These are phyloP conservation scores for Setophaga petechia DNA, from an alignment of 2,113 vertebrate genomes.

Conservation along the genomic window DNA sequence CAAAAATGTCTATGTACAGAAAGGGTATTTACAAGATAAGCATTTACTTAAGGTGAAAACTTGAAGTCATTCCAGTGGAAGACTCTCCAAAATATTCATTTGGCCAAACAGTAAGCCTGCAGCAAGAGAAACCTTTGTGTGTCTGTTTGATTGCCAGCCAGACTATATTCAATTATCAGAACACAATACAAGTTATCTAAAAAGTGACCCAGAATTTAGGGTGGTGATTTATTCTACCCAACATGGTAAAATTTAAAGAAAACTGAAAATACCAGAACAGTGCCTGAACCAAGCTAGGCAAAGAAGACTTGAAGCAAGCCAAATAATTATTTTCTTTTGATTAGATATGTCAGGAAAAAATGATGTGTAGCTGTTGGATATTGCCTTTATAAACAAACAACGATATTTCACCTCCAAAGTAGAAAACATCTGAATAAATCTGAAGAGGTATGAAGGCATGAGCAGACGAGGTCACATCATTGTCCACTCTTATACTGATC, in stretches of 20 bases:
- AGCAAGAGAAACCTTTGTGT: background rate
- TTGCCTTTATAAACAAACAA: background rate
- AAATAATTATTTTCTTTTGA: background rate
- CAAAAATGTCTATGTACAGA: background rate
- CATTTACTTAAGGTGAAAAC: background rate
- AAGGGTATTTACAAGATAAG: background rate
- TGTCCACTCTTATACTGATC: conserved; percentile 80
- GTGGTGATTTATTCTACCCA: background rate
- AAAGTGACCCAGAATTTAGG: background rate
- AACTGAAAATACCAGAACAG: background rate
- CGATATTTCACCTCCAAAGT: conserved; percentile 84
- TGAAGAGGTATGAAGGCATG: conserved; percentile 71
- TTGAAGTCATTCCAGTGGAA: background rate
- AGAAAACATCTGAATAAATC: conserved; percentile 72
- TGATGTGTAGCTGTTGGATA: background rate
- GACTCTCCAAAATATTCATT: background rate
- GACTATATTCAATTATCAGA: background rate
- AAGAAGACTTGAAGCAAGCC: background rate
- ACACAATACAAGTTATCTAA: background rate
- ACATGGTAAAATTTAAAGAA: background rate
- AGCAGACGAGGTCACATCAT: conserved; percentile 62
- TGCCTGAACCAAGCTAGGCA: background rate
- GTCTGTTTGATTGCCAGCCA: background rate
- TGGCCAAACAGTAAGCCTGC: background rate
- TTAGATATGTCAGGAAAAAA: background rate